Conservation (phyloP, 2,113 vertebrate genomes). For the Perccottus glenii region DNA sequence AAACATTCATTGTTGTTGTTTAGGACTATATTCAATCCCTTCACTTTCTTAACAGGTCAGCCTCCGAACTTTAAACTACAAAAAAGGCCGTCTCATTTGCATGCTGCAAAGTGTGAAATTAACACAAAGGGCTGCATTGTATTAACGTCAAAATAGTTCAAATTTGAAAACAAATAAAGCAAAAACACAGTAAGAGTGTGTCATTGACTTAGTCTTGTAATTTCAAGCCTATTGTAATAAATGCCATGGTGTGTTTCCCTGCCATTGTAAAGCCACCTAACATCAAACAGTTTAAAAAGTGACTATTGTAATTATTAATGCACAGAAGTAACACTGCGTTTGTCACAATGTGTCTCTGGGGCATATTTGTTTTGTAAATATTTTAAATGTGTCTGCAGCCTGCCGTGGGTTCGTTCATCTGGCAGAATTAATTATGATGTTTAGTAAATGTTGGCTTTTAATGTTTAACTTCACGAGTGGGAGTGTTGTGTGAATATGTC, state of each 20-base stretch:
- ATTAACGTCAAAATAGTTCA: constrained; percentile 62
- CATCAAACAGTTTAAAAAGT: constrained; percentile 61
- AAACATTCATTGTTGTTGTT: background rate
- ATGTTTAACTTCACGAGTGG: constrained; percentile 28
- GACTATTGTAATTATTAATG: constrained; percentile 61
- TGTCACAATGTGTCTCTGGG: constrained; percentile 51
- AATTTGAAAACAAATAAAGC: constrained; percentile 71
- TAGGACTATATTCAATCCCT: background rate
- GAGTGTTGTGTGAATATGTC: constrained; percentile 18
- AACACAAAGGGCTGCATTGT: constrained; percentile 46
- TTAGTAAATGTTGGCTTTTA: constrained; percentile 56
- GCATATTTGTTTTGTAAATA: constrained; percentile 54
- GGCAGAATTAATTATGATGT: constrained; percentile 53
- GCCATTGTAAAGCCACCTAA: constrained; percentile 51
- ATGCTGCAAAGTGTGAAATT: constrained; percentile 45
- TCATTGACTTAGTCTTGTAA: constrained; percentile 67
- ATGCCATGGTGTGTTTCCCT: constrained; percentile 60
- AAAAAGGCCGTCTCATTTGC: constrained; percentile 29
- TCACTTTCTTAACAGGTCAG: constrained; percentile 13
- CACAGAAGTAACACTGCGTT: constrained; percentile 46
- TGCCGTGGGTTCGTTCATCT: constrained; percentile 38
- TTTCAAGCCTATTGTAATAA: constrained; percentile 74
- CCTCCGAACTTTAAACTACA: constrained; percentile 43
- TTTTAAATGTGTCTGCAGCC: constrained; percentile 40
- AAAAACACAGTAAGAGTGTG: constrained; percentile 56